Evolutionary conservation across 2,888 invertebrate genomes (phyloP).

Genomic region (Sarcophaga carnaria): DNA sequence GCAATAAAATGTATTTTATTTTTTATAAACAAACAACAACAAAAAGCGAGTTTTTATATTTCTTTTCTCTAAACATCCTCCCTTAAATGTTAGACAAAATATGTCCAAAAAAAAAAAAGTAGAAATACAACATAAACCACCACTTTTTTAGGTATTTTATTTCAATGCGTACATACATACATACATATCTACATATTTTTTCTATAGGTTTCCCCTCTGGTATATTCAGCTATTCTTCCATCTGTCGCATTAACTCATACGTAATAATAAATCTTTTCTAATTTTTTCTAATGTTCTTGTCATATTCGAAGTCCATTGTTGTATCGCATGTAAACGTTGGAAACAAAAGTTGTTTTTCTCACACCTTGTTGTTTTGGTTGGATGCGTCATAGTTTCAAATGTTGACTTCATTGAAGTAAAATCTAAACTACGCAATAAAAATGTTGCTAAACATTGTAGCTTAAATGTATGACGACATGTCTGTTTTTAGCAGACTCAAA

Average conservation of each 20-base stretch:
- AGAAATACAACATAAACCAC: background rate
- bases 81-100: constrained; percentile 14
- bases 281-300: constrained; percentile 5
- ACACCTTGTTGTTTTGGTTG: constrained; percentile 22
- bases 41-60: background rate
- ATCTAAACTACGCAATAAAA: constrained; percentile 68
- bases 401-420: constrained; percentile 51
- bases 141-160: constrained; percentile 19
- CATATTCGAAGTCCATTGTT: constrained; percentile 25
- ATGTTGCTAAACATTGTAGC: constrained; percentile 67
- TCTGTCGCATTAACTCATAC: background rate
- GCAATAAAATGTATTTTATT: constrained; percentile 33
- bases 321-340: background rate
- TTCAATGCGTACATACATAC: background rate
- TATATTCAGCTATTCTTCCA: background rate
- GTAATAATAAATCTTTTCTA: constrained; percentile 33
- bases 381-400: constrained; percentile 53
- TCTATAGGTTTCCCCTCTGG: background rate
- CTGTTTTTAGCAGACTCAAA: background rate
- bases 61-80: background rate
- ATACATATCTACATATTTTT: background rate
- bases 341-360: constrained; percentile 24
- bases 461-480: constrained; percentile 18
- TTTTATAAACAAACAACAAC: constrained; percentile 12
- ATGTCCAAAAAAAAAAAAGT: background rate